A percentile compares a stretch with the other conserved stretches of the same genome.
phyloP scores from a whole-genome alignment of 2,797 vertebrate genomes.

The Otolemur crassicaudatus region DNA sequence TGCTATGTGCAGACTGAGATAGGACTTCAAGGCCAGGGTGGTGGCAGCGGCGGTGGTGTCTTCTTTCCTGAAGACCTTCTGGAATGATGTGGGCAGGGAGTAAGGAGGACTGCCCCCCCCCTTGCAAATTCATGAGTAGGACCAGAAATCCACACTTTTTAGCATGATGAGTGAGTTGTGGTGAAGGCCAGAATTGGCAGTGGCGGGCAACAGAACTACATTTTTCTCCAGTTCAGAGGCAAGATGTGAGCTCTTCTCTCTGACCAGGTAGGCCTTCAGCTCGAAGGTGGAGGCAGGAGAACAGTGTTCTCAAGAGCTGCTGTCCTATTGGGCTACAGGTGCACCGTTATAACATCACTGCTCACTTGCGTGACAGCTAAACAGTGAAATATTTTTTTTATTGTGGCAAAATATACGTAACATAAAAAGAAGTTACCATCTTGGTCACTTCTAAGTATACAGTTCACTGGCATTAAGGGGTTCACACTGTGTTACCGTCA shows the following conservation, averaged over 20 bases:
- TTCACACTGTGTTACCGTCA: accelerated
- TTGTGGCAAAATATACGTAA: background rate
- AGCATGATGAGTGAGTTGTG: accelerated
- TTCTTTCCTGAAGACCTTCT: background rate
- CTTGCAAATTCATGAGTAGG: accelerated
- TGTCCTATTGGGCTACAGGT: background rate
- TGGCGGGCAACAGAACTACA: accelerated
- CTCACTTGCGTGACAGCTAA: background rate
- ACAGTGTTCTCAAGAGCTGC: accelerated
- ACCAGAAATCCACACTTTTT: background rate
- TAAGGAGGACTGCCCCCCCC: background rate
- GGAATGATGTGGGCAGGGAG: background rate
- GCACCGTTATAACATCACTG: background rate
- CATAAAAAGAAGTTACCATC: background rate
- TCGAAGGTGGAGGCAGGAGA: background rate
- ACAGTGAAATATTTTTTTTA: background rate
- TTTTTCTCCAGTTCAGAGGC: background rate
- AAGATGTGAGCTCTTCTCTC: background rate
- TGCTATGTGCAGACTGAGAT: background rate
- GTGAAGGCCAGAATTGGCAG: background rate
- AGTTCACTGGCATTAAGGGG: accelerated
- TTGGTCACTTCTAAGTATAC: background rate
- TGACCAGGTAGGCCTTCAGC: background rate
- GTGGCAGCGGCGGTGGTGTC: accelerated
- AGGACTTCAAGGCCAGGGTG: background rate